Conservation (phyloP, 2,113 vertebrate genomes). For the Naja naja region DNA sequence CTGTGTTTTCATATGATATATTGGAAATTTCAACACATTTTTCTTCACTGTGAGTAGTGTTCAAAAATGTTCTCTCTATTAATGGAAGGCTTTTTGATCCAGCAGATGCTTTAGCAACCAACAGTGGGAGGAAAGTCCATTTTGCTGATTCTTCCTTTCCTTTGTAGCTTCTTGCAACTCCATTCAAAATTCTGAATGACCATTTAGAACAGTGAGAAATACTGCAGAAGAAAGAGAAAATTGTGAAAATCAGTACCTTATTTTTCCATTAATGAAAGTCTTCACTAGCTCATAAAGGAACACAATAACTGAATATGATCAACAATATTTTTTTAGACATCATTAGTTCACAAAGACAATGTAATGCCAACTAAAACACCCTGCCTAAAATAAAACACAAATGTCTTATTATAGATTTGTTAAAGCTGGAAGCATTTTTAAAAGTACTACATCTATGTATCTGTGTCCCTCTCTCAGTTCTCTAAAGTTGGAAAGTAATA, state of each 20-base stretch:
- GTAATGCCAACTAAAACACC: background rate
- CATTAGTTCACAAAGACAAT: background rate
- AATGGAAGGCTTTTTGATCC: background rate
- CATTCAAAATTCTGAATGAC: background rate
- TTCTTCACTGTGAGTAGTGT: background rate
- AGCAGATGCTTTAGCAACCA: background rate
- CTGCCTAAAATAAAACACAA: slow-evolving; percentile 42
- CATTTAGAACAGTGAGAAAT: background rate
- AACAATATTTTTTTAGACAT: background rate
- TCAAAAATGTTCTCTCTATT: background rate
- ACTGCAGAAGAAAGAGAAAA: background rate
- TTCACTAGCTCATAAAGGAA: background rate
- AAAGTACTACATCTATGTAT: slow-evolving; percentile 45
- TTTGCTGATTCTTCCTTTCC: background rate
- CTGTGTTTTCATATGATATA: slow-evolving; percentile 33
- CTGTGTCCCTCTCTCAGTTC: slow-evolving; percentile 59
- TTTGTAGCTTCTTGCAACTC: background rate
- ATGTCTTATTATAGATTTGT: slow-evolving; percentile 21
- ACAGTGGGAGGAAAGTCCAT: background rate
- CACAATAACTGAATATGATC: background rate
- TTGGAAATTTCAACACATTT: background rate
- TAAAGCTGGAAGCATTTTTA: slow-evolving; percentile 54
- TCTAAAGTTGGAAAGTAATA: slow-evolving; percentile 64
- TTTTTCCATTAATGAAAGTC: background rate
- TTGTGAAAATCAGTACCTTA: background rate